These are phyloP conservation scores for Rhodeus uyekii DNA, from an alignment of 2,797 vertebrate species.

Conservation along the genomic window DNA sequence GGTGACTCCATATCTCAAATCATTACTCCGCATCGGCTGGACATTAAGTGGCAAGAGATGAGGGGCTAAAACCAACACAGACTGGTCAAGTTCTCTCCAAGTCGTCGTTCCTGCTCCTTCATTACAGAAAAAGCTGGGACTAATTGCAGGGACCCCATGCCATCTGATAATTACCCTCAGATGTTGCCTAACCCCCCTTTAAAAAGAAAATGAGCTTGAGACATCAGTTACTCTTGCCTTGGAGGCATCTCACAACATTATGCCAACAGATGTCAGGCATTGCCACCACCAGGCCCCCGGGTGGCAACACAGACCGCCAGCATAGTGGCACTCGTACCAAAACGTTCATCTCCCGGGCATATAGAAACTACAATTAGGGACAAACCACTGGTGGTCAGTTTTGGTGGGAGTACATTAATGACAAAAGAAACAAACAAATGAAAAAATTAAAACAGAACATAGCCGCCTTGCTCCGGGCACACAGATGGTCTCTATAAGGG, in stretches of 20 bases:
- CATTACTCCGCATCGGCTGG: constrained; percentile 57
- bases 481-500: constrained; percentile 53
- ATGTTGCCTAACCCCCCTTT: constrained; percentile 55
- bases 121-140: constrained; percentile 62
- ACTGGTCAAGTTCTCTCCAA: constrained; percentile 55
- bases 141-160: constrained; percentile 62
- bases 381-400: constrained; percentile 39
- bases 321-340: constrained; percentile 26
- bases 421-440: constrained; percentile 36
- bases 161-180: constrained; percentile 64
- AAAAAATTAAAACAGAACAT: constrained; percentile 52
- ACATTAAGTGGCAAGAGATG: constrained; percentile 58
- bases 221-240: constrained; percentile 63
- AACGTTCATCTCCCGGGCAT: constrained; percentile 33
- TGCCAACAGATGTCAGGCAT: constrained; percentile 65
- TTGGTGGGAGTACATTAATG: constrained; percentile 20
- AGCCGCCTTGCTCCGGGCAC: constrained; percentile 51
- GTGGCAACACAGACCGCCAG: constrained; percentile 44
- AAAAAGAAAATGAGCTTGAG: constrained; percentile 50
- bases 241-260: constrained; percentile 60
- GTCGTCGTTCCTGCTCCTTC: constrained; percentile 50
- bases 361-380: constrained; percentile 42
- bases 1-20: constrained; percentile 44
- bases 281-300: constrained; percentile 54
- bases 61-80: constrained; percentile 60